Conservation (phyloP, 92 coral and sea anemone species). For the Heteractis magnifica region DNA sequence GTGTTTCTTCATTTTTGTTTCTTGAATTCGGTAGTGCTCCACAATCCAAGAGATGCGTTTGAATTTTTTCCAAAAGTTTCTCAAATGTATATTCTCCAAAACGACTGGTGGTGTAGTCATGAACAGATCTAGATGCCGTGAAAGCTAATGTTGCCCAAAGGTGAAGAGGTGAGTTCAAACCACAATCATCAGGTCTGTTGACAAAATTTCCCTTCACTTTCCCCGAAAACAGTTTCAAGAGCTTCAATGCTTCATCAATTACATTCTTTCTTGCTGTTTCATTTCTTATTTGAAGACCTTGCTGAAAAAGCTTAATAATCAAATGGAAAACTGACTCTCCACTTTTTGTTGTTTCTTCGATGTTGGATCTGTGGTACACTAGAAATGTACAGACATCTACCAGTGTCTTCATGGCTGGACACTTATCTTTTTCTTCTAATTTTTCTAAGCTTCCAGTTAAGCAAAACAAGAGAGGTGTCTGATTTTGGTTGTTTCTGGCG, state of each 20-base stretch:
- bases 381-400: constrained; percentile 15
- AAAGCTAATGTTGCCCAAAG: constrained; percentile 18
- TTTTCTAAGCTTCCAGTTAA: constrained; percentile 9
- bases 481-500: too few species aligned
- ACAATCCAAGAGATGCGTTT: constrained; percentile 1
- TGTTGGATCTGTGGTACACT: background rate
- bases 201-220: background rate
- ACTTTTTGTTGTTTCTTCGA: background rate
- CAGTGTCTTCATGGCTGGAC: background rate
- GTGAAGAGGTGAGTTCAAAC: constrained; percentile 15
- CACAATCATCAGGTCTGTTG: background rate
- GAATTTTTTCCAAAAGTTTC: background rate
- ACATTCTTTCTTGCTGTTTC: background rate
- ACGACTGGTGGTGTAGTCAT: background rate
- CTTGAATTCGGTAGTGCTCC: background rate
- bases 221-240: background rate
- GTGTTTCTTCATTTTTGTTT: constrained; percentile 12
- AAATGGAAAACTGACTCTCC: constrained; percentile 29
- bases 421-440: background rate
- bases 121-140: background rate
- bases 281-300: background rate
- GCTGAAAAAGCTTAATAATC: background rate
- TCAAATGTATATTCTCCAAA: background rate
- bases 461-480: constrained; percentile 8
- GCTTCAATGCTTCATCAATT: background rate